Conservation (phyloP, 2,113 vertebrate species). For the Empidonax traillii region DNA sequence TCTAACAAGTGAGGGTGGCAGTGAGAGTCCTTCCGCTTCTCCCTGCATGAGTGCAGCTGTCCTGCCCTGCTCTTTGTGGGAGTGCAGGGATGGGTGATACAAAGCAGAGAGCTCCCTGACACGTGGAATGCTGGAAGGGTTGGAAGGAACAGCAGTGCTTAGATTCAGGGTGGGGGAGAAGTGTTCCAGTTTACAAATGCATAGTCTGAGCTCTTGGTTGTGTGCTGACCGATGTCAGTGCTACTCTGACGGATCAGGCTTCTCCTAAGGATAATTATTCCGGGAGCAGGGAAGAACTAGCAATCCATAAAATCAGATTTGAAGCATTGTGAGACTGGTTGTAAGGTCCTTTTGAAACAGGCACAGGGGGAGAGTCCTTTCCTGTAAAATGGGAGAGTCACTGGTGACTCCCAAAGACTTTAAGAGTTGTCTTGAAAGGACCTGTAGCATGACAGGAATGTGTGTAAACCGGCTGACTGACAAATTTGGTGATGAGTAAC, state of each 20-base stretch:
- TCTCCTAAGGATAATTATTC: not conserved
- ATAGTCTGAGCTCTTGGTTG: not conserved
- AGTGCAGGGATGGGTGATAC: not conserved
- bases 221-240: not conserved
- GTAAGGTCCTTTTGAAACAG: not conserved
- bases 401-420: not conserved
- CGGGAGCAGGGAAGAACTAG: not conserved
- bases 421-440: not conserved
- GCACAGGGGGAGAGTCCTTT: not conserved
- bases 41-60: not conserved
- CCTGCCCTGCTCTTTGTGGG: not conserved
- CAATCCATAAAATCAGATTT: not conserved
- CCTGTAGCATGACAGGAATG: not conserved
- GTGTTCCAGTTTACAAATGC: not conserved
- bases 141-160: not conserved
- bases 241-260: not conserved
- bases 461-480: not conserved
- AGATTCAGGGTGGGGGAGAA: not conserved
- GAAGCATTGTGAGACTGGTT: not conserved
- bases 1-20: not conserved
- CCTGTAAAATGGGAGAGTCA: not conserved
- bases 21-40: not conserved
- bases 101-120: not conserved
- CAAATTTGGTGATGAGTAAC: not conserved
- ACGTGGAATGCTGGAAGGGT: not conserved